Conservation (phyloP, 2,113 vertebrate species). For the Burhinus bistriatus region DNA sequence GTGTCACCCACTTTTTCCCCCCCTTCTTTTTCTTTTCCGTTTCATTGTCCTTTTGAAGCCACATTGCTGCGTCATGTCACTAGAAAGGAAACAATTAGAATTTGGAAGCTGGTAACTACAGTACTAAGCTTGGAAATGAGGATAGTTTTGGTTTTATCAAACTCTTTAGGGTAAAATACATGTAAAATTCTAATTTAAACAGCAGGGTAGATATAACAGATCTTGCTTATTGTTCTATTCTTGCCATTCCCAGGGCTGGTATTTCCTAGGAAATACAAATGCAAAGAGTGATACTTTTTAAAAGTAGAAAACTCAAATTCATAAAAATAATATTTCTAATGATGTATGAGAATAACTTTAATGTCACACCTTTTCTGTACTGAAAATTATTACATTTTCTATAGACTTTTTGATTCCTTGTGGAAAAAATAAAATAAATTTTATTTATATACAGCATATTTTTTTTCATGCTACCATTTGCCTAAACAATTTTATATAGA, state of each 20-base stretch:
- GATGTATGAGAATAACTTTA: neutral
- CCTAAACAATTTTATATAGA: neutral
- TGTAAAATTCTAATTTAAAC: neutral
- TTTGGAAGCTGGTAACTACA: neutral
- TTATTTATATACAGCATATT: neutral
- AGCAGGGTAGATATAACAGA: neutral
- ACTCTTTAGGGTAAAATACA: neutral
- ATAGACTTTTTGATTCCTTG: neutral
- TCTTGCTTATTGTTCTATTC: neutral
- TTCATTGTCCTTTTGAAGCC: neutral
- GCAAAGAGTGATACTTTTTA: neutral
- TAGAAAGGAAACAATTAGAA: neutral
- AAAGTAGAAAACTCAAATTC: neutral
- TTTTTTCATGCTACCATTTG: neutral
- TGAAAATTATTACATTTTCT: neutral
- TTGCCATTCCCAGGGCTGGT: neutral
- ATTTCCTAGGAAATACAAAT: neutral
- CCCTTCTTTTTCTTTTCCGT: neutral
- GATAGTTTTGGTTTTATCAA: neutral
- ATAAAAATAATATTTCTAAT: neutral
- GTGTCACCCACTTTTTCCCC: too few species aligned
- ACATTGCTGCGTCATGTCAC: neutral
- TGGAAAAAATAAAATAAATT: neutral
- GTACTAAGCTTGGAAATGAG: neutral
- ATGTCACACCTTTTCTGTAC: neutral